Evolutionary conservation across 2,113 vertebrate genomes (phyloP), one percentile per base, ranked within the genome.

Genomic region (Vombatus ursinus): DNA sequence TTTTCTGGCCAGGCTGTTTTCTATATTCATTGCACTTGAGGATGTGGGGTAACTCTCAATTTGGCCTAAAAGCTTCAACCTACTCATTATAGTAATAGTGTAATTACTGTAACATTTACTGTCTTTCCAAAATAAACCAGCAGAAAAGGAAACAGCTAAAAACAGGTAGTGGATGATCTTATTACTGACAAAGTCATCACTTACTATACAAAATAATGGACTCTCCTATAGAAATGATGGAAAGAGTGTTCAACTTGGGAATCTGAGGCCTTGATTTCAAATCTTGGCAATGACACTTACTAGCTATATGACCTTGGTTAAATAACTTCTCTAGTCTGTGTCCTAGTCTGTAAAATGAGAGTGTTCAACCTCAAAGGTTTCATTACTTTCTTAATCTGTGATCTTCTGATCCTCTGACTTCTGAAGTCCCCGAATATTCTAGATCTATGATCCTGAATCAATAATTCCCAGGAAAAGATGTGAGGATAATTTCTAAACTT

Each of bases 81-180:
- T 47, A 37, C 25, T 26, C 53, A 6, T 25, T 90, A 96, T 10
- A 68, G 31, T 57, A 8, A 50, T 25, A 61, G 11, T 1, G 3
- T 53, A 91, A 68, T 53, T 96, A 93, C 22, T 52, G 50, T 53
- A 94, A 89, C 89, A 90, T 84, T 47, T 91, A 89, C 91, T 90
- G 9, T 92, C 52, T 90, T 94, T 89, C 50, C 23, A 84, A 44
- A 94, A 49, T 22, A 95, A 61, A 92, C 24, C 12, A 61, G 5
- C 84, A 48, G 92, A 26, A 97, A 94, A 94, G 1, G 50, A 95
- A 96, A 94, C 3, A 50, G 91, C 2, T 95, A 16, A 95, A 84
- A 54, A 37, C 26, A 77, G 1, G 26, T 57, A 44, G 25, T 90
- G 44, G 19, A 31, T 3, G 0, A 50, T 52, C 22, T n/a, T 84